Evolutionary conservation across 2,888 invertebrate species (phyloP).

Genomic region (Dascillus cervinus): DNA sequence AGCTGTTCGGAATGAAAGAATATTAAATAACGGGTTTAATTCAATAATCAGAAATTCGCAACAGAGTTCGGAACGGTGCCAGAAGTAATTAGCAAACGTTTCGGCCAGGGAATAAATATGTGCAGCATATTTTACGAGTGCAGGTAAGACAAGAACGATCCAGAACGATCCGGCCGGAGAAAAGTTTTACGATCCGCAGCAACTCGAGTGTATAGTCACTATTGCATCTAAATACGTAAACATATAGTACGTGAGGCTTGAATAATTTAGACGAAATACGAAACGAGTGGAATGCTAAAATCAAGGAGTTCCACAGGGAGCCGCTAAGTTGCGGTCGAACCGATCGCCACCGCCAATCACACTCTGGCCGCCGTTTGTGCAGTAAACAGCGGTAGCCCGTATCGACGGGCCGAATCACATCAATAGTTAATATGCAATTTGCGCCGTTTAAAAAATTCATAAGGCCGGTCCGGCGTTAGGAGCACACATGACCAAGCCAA

Average conservation of each 20-base stretch:
- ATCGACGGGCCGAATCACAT: constrained; percentile 32
- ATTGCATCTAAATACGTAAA: constrained; percentile 33
- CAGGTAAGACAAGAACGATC: too few relatives aligned
- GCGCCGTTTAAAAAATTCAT: constrained; percentile 34
- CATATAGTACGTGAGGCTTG: constrained; percentile 34
- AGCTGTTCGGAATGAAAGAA: constrained; percentile 11
- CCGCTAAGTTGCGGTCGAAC: constrained; percentile 28
- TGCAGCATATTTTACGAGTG: too few relatives aligned
- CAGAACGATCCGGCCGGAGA: too few relatives aligned
- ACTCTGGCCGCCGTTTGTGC: constrained; percentile 16
- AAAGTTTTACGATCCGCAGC: too few relatives aligned
- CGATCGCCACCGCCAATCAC: constrained; percentile 22
- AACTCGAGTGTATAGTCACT: constrained; percentile 24
- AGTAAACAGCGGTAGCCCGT: constrained; percentile 20
- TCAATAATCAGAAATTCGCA: too few relatives aligned
- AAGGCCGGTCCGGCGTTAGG: constrained; percentile 23
- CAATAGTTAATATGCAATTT: constrained; percentile 38
- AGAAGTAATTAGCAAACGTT: too few relatives aligned
- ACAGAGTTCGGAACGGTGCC: too few relatives aligned
- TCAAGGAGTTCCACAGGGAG: constrained; percentile 30
- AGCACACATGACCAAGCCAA: too few relatives aligned
- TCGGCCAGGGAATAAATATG: too few relatives aligned
- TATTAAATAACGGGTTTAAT: constrained; percentile 10
- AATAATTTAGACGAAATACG: constrained; percentile 33
- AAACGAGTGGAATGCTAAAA: constrained; percentile 36